These are phyloP conservation scores for Sarcophaga peregrina DNA, from an alignment of 1,140 invertebrate species.

Conservation along the genomic window DNA sequence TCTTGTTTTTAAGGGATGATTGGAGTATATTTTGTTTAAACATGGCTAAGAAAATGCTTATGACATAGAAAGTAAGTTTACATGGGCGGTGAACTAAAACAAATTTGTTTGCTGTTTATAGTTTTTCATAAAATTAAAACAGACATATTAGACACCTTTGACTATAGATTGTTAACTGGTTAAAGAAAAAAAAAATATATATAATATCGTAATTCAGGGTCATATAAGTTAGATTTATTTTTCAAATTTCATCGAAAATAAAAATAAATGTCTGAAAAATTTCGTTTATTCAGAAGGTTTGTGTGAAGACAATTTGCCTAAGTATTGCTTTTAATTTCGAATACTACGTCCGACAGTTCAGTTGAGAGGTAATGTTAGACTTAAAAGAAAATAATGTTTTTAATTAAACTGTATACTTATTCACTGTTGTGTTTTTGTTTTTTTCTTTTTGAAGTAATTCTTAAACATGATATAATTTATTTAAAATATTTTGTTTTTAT, in stretches of 20 bases:
- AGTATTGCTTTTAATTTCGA: neutral
- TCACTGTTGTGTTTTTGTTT: conserved; percentile 27
- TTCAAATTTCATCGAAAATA: no score
- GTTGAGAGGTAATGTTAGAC: neutral
- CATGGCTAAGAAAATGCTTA: conserved; percentile 21
- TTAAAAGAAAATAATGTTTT: conserved; percentile 8
- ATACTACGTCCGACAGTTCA: neutral
- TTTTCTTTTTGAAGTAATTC: conserved; percentile 18
- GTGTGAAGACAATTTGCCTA: no score
- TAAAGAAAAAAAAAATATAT: no score
- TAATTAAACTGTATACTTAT: neutral
- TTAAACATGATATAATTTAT: conserved; percentile 36
- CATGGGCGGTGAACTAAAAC: neutral
- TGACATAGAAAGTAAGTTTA: neutral
- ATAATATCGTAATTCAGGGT: no score
- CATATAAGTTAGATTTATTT: no score
- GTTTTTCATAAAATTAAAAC: neutral
- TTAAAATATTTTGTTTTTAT: neutral
- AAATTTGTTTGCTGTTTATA: neutral
- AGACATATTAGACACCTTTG: no score
- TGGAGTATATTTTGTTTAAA: neutral
- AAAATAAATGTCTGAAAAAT: no score
- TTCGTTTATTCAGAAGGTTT: no score
- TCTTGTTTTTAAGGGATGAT: neutral
- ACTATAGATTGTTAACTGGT: no score